Conservation (phyloP, 2,888 invertebrate species). For the Melinaea menophilus region DNA sequence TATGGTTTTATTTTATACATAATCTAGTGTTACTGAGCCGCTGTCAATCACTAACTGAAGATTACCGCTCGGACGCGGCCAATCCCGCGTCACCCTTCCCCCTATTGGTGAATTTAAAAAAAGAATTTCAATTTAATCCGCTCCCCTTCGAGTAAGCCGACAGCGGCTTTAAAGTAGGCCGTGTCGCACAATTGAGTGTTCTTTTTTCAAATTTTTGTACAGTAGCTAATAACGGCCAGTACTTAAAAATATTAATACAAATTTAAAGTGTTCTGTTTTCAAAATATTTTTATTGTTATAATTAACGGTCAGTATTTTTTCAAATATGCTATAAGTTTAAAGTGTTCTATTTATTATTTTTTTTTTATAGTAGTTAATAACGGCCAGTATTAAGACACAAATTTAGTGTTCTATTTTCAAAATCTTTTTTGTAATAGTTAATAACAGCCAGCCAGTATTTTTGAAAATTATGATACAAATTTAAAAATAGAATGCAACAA, state of each 20-base stretch:
- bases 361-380: too few relatives aligned
- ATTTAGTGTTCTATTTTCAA: too few relatives aligned
- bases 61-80: constrained; percentile 67
- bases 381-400: too few relatives aligned
- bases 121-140: constrained; percentile 72
- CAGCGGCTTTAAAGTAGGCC: constrained; percentile 46
- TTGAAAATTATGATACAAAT: too few relatives aligned
- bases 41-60: constrained; percentile 60
- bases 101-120: constrained; percentile 75
- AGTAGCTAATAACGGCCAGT: neutral
- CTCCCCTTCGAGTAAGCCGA: constrained; percentile 64
- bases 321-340: too few relatives aligned
- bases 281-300: too few relatives aligned
- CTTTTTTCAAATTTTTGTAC: constrained; percentile 31
- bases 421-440: too few relatives aligned
- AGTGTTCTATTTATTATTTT: too few relatives aligned
- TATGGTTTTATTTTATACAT: constrained; percentile 12
- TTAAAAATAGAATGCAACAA: too few relatives aligned
- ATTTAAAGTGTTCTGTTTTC: too few relatives aligned
- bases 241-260: neutral
- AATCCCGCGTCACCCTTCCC: constrained; percentile 69
- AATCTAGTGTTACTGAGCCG: constrained; percentile 34
- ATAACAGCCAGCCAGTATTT: too few relatives aligned
- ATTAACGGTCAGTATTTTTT: too few relatives aligned
- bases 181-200: constrained; percentile 37